These are phyloP conservation scores for Limnephilus lunatus DNA, from an alignment of 2,888 invertebrate species.

Conservation along the genomic window DNA sequence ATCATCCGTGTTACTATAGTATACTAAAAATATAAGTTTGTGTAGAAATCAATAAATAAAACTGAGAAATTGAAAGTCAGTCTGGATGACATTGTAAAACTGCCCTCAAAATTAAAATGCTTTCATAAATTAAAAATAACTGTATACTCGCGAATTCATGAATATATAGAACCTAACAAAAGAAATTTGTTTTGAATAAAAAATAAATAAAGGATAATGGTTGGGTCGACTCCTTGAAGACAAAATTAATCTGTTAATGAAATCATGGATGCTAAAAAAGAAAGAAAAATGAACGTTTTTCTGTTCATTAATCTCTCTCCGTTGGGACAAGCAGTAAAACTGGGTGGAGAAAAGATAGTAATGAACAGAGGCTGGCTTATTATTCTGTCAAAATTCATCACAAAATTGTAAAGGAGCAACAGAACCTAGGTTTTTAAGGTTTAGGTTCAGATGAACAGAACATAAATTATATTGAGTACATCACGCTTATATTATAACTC, in stretches of 20 bases:
- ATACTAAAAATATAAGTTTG: neutral
- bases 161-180: neutral
- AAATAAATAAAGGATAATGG: slow-evolving; percentile 16
- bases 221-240: slow-evolving; percentile 14
- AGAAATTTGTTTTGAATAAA: neutral
- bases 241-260: slow-evolving; percentile 49
- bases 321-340: slow-evolving; percentile 12
- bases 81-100: too few species aligned
- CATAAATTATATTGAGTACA: too few species aligned
- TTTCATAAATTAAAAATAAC: neutral
- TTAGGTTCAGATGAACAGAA: too few species aligned
- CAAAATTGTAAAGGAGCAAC: slow-evolving; percentile 22
- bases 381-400: slow-evolving; percentile 59
- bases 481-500: too few species aligned
- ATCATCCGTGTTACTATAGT: neutral
- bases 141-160: neutral
- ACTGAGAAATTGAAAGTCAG: too few species aligned
- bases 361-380: slow-evolving; percentile 38
- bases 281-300: slow-evolving; percentile 48
- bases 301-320: slow-evolving; percentile 49
- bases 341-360: slow-evolving; percentile 11
- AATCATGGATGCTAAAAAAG: slow-evolving; percentile 32
- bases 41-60: neutral
- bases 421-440: neutral
- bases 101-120: neutral